Evolutionary conservation across 2,113 vertebrate species (phyloP).

Genomic region (Catharus bicknelli): DNA sequence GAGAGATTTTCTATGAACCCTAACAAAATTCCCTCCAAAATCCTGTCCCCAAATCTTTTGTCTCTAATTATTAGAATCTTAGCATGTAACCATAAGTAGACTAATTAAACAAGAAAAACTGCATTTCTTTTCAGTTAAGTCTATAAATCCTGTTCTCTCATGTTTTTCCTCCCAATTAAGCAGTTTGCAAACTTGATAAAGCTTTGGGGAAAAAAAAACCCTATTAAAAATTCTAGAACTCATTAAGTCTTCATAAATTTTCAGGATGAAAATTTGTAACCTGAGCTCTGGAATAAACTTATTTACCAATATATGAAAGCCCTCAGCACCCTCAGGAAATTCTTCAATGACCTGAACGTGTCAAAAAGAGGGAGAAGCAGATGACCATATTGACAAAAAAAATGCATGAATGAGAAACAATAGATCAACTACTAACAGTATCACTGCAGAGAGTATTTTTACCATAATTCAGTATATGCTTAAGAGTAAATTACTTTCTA

Average conservation of each 20-base stretch:
- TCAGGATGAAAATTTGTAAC: not conserved
- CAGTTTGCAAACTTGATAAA: not conserved
- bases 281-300: not conserved
- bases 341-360: conserved; percentile 34
- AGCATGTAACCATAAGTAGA: not conserved
- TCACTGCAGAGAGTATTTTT: not conserved
- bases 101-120: conserved; percentile 18
- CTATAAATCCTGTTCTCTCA: not conserved
- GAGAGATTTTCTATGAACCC: not conserved
- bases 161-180: not conserved
- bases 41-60: not conserved
- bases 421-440: not conserved
- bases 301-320: not conserved
- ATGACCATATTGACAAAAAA: not conserved
- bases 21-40: conserved; percentile 6
- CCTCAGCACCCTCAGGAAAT: not conserved
- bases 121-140: conserved; percentile 23
- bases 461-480: not conserved
- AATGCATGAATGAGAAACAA: not conserved
- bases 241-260: not conserved
- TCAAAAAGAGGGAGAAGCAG: conserved; percentile 12
- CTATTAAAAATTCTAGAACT: not conserved
- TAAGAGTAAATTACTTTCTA: not conserved
- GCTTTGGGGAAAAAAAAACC: not conserved
- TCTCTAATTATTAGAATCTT: conserved; percentile 1